These are phyloP conservation scores for Acanthaster planci DNA, from an alignment of 35 echinoderm and acorn worm species.

Conservation along the genomic window DNA sequence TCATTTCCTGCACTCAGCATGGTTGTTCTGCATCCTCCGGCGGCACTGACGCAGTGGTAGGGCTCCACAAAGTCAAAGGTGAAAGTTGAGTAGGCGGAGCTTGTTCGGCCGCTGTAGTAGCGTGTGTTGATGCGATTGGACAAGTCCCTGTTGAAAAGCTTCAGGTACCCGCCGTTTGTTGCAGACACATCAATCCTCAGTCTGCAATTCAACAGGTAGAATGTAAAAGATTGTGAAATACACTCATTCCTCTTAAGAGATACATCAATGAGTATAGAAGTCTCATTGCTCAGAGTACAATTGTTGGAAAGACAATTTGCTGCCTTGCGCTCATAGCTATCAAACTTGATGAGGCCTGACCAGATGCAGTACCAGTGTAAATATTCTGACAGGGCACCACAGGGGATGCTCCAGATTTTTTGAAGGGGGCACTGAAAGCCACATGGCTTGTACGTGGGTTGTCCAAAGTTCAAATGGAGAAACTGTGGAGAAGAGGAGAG, in stretches of 20 bases:
- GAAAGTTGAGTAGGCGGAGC: not conserved
- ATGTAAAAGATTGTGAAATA: not conserved
- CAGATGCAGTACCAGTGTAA: too few species aligned
- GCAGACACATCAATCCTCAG: not conserved
- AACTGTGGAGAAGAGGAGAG: too few species aligned
- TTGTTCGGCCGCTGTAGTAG: not conserved
- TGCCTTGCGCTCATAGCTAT: too few species aligned
- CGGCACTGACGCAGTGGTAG: not conserved
- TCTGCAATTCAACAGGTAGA: not conserved
- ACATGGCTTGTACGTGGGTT: too few species aligned
- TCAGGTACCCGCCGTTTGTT: slow-evolving; percentile 2
- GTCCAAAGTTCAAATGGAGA: too few species aligned
- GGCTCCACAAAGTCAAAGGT: slow-evolving; percentile 1
- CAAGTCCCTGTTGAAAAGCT: not conserved
- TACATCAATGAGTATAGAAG: too few species aligned
- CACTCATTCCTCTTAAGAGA: not conserved
- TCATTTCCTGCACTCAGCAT: not conserved
- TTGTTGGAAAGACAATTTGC: too few species aligned
- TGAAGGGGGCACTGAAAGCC: too few species aligned
- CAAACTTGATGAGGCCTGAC: too few species aligned
- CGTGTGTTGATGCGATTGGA: not conserved
- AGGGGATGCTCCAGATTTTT: too few species aligned
- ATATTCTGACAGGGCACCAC: too few species aligned
- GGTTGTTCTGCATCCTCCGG: not conserved
- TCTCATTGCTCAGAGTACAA: too few species aligned